Evolutionary conservation across 2,113 vertebrate genomes (phyloP), one percentile per base, ranked within the genome.

Genomic region (Serilophus lunatus): DNA sequence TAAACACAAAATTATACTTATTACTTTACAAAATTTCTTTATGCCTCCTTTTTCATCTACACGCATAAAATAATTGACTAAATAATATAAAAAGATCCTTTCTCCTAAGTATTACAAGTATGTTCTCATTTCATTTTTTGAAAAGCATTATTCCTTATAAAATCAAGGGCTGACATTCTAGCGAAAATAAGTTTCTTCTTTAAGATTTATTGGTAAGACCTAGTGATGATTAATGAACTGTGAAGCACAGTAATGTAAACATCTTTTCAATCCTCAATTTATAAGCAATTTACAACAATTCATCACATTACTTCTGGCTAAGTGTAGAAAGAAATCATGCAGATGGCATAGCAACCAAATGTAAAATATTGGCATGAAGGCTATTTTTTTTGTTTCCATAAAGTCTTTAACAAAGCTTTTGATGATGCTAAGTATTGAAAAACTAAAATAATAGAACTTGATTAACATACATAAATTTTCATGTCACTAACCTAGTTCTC

Each of bases 401-500:
- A 86, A 47, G 6, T 26, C 65, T 71, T 87, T n/a, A 89, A 66
- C 23, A 38, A 78, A 64, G 19, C 4, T 77, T 91, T 76, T 53
- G 5, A 42, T 75, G 47, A 35, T 19, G 22, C 22, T 70, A 77
- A 69, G 8, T 49, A 50, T 6, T 88, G n/a, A 79, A 76, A 86
- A 86, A 60, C 10, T 72, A 71, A 77, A 87, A 33, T 9, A 60
- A 59, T 33, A 53, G 24, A 36, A 60, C 18, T 26, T 74, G 8
- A 69, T n/a, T 47, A 74, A 61, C 31, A 38, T 11, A 8, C 2
- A 63, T 22, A n/a, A 29, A 75, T 25, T 47, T 42, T 22, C 76
- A 74, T 61, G 38, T 71, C 51, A 97, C 98, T 74, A 98, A 99
- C 99, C 99, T 45, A 99, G 94, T 88, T 99, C 99, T 98, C 99